Evolutionary conservation across 2,113 vertebrate genomes (phyloP).

Genomic region (Corythornis madagascariensis): DNA sequence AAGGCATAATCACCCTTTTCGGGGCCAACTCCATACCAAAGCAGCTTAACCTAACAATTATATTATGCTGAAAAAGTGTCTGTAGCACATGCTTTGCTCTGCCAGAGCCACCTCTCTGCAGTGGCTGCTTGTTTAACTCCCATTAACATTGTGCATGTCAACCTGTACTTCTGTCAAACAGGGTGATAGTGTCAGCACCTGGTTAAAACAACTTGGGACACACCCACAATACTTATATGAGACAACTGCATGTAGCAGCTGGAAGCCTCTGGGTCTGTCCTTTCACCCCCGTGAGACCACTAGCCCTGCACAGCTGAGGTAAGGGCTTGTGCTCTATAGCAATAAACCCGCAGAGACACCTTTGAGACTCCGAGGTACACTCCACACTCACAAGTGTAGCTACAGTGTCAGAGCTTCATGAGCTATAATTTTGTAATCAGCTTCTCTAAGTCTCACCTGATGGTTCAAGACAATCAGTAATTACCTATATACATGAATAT

Average conservation of each 20-base stretch:
- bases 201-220: background rate
- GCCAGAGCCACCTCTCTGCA: background rate
- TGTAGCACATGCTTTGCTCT: background rate
- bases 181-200: background rate
- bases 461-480: background rate
- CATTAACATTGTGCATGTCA: background rate
- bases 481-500: background rate
- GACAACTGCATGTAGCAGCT: background rate
- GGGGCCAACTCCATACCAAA: background rate
- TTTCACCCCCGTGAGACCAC: fast-evolving
- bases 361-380: background rate
- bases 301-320: background rate
- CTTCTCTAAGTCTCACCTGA: background rate
- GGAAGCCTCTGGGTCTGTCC: background rate
- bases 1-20: background rate
- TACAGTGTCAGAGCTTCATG: background rate
- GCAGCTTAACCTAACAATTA: background rate
- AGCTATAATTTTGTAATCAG: background rate
- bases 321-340: background rate
- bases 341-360: background rate
- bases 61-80: background rate
- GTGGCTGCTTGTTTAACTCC: background rate
- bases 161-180: background rate
- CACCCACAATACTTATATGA: background rate
- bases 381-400: background rate